Conservation (phyloP, 2,113 vertebrate species). For the Lagopus muta region DNA sequence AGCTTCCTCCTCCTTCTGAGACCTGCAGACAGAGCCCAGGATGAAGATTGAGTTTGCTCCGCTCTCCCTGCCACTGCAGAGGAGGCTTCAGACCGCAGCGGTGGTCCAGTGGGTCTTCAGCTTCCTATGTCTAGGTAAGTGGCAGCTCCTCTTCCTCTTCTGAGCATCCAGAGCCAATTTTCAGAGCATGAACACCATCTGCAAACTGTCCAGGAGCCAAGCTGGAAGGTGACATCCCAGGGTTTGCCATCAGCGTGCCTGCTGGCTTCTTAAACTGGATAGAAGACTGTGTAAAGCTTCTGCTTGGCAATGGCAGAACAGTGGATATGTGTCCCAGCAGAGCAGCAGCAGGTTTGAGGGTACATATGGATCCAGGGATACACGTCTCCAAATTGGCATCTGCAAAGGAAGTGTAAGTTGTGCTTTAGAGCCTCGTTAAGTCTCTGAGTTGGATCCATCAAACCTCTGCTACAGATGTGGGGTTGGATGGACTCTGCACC, state of each 20-base stretch:
- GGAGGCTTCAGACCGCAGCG: slow-evolving; percentile 37
- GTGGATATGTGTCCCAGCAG: not conserved
- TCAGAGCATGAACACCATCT: not conserved
- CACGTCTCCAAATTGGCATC: not conserved
- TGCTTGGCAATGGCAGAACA: not conserved
- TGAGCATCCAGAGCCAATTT: not conserved
- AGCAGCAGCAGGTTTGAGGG: not conserved
- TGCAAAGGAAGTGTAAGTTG: not conserved
- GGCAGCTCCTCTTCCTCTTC: not conserved
- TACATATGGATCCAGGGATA: not conserved
- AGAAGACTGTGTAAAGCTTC: not conserved
- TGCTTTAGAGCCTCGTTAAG: not conserved
- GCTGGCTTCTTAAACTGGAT: not conserved
- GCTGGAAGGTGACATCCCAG: not conserved
- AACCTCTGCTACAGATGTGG: not conserved
- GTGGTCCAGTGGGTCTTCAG: slow-evolving; percentile 64
- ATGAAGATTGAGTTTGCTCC: slow-evolving; percentile 64
- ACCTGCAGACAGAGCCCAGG: not conserved
- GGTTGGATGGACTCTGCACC: not conserved
- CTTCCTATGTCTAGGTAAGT: slow-evolving; percentile 58
- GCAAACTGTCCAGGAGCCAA: not conserved
- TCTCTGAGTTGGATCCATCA: not conserved
- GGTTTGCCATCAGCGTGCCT: not conserved
- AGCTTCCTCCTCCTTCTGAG: not conserved
- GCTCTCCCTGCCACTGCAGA: not conserved